Percentiles rank a stretch among this genome's conserved stretches.
These are phyloP conservation scores for Amazona vittata DNA, from an alignment of 2,113 vertebrate species.

Conservation along the genomic window DNA sequence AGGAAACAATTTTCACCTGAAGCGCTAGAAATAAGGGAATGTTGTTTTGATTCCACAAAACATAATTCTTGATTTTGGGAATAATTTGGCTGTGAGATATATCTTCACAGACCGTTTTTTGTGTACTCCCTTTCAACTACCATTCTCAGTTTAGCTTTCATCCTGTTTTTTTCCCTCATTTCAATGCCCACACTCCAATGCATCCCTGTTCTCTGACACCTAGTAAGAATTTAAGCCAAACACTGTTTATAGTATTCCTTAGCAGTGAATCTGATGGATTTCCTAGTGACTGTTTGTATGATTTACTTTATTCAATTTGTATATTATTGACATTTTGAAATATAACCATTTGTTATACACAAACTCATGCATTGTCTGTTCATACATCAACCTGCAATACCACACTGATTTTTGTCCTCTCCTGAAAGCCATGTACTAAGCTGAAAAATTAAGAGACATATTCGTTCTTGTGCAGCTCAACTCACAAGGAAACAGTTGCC, in stretches of 20 bases:
- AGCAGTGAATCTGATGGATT: slow-evolving; percentile 27
- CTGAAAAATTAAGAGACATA: background rate
- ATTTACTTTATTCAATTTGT: background rate
- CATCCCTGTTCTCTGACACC: background rate
- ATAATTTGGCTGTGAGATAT: background rate
- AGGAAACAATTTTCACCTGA: slow-evolving; percentile 25
- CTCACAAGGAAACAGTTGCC: background rate
- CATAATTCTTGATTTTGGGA: background rate
- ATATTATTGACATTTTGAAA: background rate
- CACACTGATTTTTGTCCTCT: background rate
- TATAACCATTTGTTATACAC: background rate
- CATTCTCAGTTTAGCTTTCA: background rate
- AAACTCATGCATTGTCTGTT: background rate
- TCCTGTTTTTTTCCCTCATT: background rate
- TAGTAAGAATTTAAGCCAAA: slow-evolving; percentile 1
- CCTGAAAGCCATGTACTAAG: background rate
- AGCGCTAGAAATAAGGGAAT: background rate
- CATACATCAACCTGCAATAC: background rate
- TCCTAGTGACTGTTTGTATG: background rate
- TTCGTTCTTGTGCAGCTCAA: slow-evolving; percentile 9
- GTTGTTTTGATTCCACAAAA: background rate
- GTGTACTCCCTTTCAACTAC: background rate
- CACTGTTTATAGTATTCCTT: background rate
- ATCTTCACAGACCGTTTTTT: background rate
- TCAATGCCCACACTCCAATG: background rate